Percentiles rank a stretch among this genome's conserved stretches.
Evolutionary conservation across 2,888 invertebrate species (phyloP).

Genomic region (Noctua janthina): DNA sequence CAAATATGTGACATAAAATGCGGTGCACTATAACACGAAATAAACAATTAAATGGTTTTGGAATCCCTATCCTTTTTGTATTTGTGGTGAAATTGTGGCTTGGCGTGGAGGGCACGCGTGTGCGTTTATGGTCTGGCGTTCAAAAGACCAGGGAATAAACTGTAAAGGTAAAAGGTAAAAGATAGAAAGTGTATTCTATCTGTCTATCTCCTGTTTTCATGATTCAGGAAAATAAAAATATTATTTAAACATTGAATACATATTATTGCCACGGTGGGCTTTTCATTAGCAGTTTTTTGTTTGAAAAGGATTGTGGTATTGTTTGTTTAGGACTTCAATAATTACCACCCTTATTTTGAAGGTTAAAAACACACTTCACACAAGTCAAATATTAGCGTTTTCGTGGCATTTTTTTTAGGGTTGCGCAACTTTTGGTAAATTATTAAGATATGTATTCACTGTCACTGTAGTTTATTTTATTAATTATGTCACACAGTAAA

Average conservation of each 20-base stretch:
- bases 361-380: constrained; percentile 3
- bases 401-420: constrained; percentile 1
- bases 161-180: too few relatives aligned
- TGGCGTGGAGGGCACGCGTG: too few relatives aligned
- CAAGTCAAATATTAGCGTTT: not conserved
- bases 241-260: constrained; percentile 1
- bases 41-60: too few relatives aligned
- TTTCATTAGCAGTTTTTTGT: constrained; percentile 34
- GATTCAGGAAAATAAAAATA: not conserved
- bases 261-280: constrained; percentile 3
- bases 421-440: not conserved
- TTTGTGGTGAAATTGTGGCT: too few relatives aligned
- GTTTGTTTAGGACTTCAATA: constrained; percentile 50
- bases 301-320: constrained; percentile 11
- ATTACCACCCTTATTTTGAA: constrained; percentile 42
- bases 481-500: not conserved
- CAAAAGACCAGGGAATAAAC: not conserved
- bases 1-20: too few relatives aligned
- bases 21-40: too few relatives aligned
- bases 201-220: not conserved
- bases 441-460: not conserved
- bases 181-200: not conserved
- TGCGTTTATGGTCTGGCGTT: too few relatives aligned
- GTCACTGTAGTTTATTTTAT: not conserved
- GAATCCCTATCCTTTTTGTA: too few relatives aligned